Evolutionary conservation across 2,113 vertebrate species (phyloP), one percentile per base, ranked within the genome.

Genomic region (Chaenocephalus aceratus): DNA sequence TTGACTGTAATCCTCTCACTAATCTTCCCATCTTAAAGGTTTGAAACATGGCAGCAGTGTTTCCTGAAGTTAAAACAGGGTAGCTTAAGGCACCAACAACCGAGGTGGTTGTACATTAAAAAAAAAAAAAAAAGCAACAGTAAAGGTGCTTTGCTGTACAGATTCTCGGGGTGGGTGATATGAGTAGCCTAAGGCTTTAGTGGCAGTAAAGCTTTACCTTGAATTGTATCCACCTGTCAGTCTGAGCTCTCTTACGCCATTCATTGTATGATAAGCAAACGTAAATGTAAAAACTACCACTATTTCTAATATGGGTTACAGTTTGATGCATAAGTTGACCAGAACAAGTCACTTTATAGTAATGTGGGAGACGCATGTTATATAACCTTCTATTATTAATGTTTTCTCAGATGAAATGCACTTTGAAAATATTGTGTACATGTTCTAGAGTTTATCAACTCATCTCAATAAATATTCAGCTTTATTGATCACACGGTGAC

Each of bases 1-100:
- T 21, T 77, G 79, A 84, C 87, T 87, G 76, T 92, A 92, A 93
- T 93, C 94, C 90, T 91, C 70, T 83, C 79, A 84, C 84, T 93
- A 93, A 95, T 94, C 91, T 92, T 89, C 59, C 89, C 77, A 92
- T 93, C 90, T 92, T 90, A 92, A 91, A 88, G 77, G 84, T 80
- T 86, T 85, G 80, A 89, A 91, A 91, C 77, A 82, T 80, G 82
- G 89, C 82, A 83, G 79, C 79, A 73, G 83, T 88, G 80, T 90
- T 92, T 93, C 83, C 85, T 83, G 62, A 67, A 88, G 89, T 91
- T 92, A 92, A 93, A 92, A 92, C 90, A 90, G 68, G 77, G 84
- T 83, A 85, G 82, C 93, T 95, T 83, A 86, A 91, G 90, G 92
- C 91, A 65, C 16, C 11, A 36, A 83, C 85, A 79, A 80, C 82